A percentile compares a stretch with the other conserved stretches of the same genome.
phyloP scores from a whole-genome alignment of 1,140 invertebrate genomes.

The Musca domestica region DNA sequence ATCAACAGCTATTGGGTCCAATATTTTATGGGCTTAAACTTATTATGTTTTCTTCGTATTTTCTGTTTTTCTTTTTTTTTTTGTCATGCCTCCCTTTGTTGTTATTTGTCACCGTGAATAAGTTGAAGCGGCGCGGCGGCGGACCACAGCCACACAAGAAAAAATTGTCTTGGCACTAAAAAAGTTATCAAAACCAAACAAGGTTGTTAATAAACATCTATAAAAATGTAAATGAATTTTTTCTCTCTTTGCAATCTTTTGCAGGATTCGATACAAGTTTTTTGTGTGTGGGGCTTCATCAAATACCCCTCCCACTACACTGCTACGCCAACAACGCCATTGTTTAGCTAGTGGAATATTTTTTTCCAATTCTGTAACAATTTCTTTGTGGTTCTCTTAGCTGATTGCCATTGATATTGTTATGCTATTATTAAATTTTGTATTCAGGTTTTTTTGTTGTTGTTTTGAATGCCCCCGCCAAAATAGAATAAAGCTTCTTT shows the following conservation, averaged over 20 bases:
- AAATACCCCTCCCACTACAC: no score
- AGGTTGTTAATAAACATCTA: slow-evolving; percentile 16
- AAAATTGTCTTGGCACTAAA: not conserved
- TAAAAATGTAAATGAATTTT: slow-evolving; percentile 9
- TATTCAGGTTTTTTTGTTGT: not conserved
- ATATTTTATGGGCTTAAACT: slow-evolving; percentile 7
- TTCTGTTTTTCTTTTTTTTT: no score
- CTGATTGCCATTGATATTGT: slow-evolving; percentile 11
- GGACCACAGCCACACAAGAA: not conserved
- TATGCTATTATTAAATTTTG: slow-evolving; percentile 6
- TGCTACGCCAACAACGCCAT: no score
- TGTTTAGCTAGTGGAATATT: no score
- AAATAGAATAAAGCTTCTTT: no score
- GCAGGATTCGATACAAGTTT: no score
- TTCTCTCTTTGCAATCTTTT: not conserved
- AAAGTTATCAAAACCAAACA: slow-evolving; percentile 17
- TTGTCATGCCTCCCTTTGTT: no score
- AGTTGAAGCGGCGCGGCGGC: no score
- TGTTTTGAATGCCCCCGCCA: not conserved
- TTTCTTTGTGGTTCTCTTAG: not conserved
- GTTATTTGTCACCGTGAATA: no score
- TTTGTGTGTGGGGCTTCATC: no score
- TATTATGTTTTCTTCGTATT: not conserved
- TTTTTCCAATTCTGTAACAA: not conserved
- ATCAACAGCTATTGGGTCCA: not conserved